Conservation (phyloP, 2,113 vertebrate genomes). For the Lasiurus cinereus region DNA sequence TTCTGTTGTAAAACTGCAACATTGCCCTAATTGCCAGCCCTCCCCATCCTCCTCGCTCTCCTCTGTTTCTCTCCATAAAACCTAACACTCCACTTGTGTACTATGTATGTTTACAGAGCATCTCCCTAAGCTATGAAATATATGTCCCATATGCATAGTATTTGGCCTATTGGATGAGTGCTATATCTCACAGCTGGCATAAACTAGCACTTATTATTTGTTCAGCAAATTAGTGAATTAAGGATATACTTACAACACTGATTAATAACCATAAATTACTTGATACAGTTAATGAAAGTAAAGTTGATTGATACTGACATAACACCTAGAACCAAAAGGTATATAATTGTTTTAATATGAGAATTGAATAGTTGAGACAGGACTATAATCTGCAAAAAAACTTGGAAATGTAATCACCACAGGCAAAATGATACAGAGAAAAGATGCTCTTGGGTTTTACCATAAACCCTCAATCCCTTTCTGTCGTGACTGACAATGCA, state of each 20-base stretch:
- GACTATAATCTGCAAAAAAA: neutral
- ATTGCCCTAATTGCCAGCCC: rapidly evolving
- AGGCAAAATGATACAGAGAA: neutral
- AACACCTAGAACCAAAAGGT: neutral
- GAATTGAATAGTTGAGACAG: neutral
- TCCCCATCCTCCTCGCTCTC: neutral
- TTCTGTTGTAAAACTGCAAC: neutral
- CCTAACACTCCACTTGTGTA: neutral
- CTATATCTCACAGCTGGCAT: too few species aligned
- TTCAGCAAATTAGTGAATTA: neutral
- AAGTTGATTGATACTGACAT: too few species aligned
- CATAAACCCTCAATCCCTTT: neutral
- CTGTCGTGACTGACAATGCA: rapidly evolving
- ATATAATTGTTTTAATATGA: neutral
- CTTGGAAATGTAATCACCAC: neutral
- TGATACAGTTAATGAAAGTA: neutral
- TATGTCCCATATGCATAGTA: neutral
- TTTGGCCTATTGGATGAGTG: neutral
- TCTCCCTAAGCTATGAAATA: neutral
- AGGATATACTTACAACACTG: neutral
- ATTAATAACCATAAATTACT: neutral
- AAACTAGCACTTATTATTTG: neutral
- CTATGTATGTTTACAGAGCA: neutral
- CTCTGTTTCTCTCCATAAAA: neutral
- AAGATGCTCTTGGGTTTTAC: neutral